Conservation (phyloP, 2,797 vertebrate genomes). For the Bovichtus diacanthus region DNA sequence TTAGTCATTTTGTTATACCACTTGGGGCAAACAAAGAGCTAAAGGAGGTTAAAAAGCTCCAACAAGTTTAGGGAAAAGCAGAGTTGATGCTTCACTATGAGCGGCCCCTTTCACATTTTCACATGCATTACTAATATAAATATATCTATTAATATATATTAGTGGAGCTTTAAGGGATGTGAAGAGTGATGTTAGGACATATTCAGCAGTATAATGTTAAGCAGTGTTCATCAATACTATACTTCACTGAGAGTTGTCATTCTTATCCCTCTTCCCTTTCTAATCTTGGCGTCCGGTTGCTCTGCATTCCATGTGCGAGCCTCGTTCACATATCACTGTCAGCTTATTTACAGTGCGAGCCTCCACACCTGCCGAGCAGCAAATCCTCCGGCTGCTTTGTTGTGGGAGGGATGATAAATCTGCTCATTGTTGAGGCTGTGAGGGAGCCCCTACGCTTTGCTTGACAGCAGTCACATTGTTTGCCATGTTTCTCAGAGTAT, state of each 20-base stretch:
- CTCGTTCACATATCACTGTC: slow-evolving; percentile 33
- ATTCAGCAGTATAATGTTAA: background rate
- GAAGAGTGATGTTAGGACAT: background rate
- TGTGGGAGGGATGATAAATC: slow-evolving; percentile 41
- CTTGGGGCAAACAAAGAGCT: too few species aligned
- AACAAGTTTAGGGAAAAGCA: too few species aligned
- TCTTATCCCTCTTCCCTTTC: slow-evolving; percentile 1
- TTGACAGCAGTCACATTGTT: slow-evolving; percentile 47
- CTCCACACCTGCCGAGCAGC: slow-evolving; percentile 53
- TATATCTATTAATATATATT: background rate
- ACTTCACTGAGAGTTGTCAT: background rate
- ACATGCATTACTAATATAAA: too few species aligned
- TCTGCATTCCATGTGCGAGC: slow-evolving; percentile 36
- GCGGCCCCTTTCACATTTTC: too few species aligned
- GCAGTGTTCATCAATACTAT: background rate
- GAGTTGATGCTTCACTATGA: too few species aligned
- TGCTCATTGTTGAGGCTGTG: slow-evolving; percentile 51
- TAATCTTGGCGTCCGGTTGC: slow-evolving; percentile 44
- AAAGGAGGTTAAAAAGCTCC: too few species aligned
- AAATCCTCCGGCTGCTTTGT: slow-evolving; percentile 25
- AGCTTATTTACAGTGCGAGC: slow-evolving; percentile 48
- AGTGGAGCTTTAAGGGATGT: background rate
- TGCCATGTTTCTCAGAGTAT: slow-evolving; percentile 24
- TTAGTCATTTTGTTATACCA: too few species aligned
- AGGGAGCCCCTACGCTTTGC: slow-evolving; percentile 32